Conservation (phyloP, 2,888 invertebrate species). For the Fragum fragum region DNA sequence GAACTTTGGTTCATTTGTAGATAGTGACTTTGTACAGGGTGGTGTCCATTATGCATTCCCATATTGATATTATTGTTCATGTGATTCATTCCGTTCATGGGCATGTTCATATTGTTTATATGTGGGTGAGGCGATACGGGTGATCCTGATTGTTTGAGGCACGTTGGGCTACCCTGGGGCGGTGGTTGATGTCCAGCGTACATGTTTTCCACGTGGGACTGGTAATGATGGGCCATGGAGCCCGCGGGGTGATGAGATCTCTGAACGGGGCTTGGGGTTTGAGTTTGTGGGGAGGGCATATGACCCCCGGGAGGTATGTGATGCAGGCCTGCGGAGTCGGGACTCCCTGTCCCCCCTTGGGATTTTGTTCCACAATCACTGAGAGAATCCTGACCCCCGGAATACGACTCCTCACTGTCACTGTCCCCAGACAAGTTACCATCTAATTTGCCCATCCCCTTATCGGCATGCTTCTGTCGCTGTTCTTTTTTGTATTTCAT, state of each 20-base stretch:
- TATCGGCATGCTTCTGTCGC: slow-evolving; percentile 79
- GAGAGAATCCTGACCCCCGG: slow-evolving; percentile 63
- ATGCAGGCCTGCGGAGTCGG: slow-evolving; percentile 57
- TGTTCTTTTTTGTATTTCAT: slow-evolving; percentile 87
- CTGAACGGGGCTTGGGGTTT: slow-evolving; percentile 62
- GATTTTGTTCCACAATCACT: slow-evolving; percentile 75
- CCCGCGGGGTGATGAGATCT: slow-evolving; percentile 59
- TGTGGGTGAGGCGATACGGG: slow-evolving; percentile 65
- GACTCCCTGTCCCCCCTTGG: slow-evolving; percentile 61
- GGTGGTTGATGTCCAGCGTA: slow-evolving; percentile 61
- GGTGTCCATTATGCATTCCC: slow-evolving; percentile 66
- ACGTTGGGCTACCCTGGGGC: slow-evolving; percentile 63
- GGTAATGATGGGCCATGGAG: slow-evolving; percentile 51
- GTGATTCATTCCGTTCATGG: slow-evolving; percentile 51
- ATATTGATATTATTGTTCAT: slow-evolving; percentile 69
- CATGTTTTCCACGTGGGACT: slow-evolving; percentile 54
- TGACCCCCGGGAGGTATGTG: slow-evolving; percentile 55
- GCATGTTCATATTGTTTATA: slow-evolving; percentile 53
- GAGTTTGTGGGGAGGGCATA: slow-evolving; percentile 61
- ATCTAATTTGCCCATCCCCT: slow-evolving; percentile 67
- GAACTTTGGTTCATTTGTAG: slow-evolving; percentile 65
- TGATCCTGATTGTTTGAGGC: slow-evolving; percentile 64
- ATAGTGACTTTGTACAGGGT: slow-evolving; percentile 59
- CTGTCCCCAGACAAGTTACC: slow-evolving; percentile 73
- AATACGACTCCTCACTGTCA: slow-evolving; percentile 71